A percentile compares a stretch with the other conserved stretches of the same genome.
Conservation (phyloP, 2,113 vertebrate genomes). For the Periophthalmodon schlosseri region DNA sequence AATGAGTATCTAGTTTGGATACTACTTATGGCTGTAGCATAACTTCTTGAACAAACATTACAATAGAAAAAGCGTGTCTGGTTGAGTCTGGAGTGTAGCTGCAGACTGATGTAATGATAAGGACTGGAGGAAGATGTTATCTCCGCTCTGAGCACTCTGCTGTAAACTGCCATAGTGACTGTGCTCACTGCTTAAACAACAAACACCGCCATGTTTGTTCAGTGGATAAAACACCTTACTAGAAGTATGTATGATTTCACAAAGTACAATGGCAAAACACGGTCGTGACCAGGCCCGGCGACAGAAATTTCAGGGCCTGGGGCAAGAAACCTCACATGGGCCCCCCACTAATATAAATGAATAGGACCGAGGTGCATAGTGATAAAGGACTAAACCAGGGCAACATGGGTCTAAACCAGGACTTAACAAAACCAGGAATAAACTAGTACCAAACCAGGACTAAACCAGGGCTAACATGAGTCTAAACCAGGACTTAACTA, state of each 20-base stretch:
- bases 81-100: slow-evolving; percentile 31
- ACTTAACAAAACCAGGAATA: no score
- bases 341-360: no score
- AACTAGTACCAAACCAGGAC: no score
- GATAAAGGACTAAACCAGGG: no score
- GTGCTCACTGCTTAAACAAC: not conserved
- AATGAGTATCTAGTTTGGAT: no score
- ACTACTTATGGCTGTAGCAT: not conserved
- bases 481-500: no score
- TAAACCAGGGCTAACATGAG: no score
- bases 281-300: not conserved
- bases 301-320: no score
- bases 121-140: slow-evolving; percentile 63
- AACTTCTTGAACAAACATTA: not conserved
- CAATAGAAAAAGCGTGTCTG: slow-evolving; percentile 17
- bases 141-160: slow-evolving; percentile 42
- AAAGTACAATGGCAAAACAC: not conserved
- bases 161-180: slow-evolving; percentile 37
- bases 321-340: no score
- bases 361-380: no score
- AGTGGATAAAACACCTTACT: not conserved
- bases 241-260: not conserved
- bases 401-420: no score
- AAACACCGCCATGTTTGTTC: not conserved
- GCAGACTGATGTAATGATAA: slow-evolving; percentile 57